Evolutionary conservation across 2,888 invertebrate species (phyloP), one percentile per base, ranked within the genome.

Genomic region (Dioctria rufipes): DNA sequence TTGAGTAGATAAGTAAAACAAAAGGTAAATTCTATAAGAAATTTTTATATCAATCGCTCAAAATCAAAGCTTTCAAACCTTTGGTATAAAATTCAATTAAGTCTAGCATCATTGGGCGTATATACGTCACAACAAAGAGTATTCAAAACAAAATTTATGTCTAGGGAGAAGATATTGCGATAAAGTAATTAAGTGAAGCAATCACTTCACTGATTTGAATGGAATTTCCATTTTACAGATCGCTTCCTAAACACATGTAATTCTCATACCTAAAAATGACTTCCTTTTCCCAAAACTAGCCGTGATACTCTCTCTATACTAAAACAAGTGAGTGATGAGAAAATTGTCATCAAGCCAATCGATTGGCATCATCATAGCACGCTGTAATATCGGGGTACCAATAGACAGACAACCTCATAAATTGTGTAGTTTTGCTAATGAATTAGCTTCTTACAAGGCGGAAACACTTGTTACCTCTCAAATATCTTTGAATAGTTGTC

Each of bases 151-250:
- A 25, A 25, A 25, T 25, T 0, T 25, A 25, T 25, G 25, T 25
- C 25, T 25, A 25, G 1, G 84, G 83, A 83, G 84, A 83, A 83
- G 83, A 84, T 83, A 82, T 81, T 80, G 81, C 83, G 82, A 84
- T 83, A 83, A 84, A 84, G 83, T 83, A 84, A 84, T 84, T 84
- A 25, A 84, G 84, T 81, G 81, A 82, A 40, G 54, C 80, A 80
- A 75, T 75, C 73, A 25, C 25, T 25, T 25, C 25, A 25, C 39
- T 51, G 82, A 81, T 81, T 77, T 43, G 66, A 25, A 66, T 43
- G 73, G 60, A 58, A 65, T 79, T 81, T 81, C 39, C 80, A 69
- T 69, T 58, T 63, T 49, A 43, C 42, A 49, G 54, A 49, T 65
- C 43, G 58, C 51, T 42, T 9, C 13, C 25, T 66, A 77, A 63